A percentile compares a stretch with the other conserved stretches of the same genome.
These are phyloP conservation scores for Psittacara wagleri DNA, from an alignment of 2,113 vertebrate species.

Conservation along the genomic window DNA sequence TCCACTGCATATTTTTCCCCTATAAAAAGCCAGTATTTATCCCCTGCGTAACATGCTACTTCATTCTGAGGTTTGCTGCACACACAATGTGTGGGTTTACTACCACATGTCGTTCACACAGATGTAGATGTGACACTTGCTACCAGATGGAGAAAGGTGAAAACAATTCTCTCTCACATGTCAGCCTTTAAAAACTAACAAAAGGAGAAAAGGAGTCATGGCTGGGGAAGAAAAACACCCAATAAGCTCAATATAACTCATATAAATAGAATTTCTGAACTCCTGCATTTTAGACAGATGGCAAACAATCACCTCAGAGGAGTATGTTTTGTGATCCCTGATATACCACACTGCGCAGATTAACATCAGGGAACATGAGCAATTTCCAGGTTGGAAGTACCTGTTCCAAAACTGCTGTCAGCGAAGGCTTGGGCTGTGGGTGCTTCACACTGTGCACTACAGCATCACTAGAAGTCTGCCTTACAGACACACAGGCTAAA, in stretches of 20 bases:
- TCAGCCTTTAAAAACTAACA: not conserved
- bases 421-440: not conserved
- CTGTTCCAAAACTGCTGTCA: not conserved
- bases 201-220: not conserved
- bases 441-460: not conserved
- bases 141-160: not conserved
- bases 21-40: not conserved
- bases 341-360: fast-evolving
- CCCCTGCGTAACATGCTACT: not conserved
- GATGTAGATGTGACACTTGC: not conserved
- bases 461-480: not conserved
- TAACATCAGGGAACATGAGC: not conserved
- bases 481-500: not conserved
- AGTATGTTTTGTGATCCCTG: not conserved
- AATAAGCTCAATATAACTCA: not conserved
- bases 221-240: not conserved
- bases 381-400: not conserved
- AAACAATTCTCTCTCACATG: not conserved
- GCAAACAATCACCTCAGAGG: not conserved
- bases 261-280: not conserved
- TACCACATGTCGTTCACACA: fast-evolving
- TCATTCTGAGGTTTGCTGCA: not conserved
- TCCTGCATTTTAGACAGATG: not conserved
- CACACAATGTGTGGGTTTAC: not conserved
- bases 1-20: not conserved